Conservation (phyloP, 2,888 invertebrate species). For the Spatulosminthurus flaviceps region DNA sequence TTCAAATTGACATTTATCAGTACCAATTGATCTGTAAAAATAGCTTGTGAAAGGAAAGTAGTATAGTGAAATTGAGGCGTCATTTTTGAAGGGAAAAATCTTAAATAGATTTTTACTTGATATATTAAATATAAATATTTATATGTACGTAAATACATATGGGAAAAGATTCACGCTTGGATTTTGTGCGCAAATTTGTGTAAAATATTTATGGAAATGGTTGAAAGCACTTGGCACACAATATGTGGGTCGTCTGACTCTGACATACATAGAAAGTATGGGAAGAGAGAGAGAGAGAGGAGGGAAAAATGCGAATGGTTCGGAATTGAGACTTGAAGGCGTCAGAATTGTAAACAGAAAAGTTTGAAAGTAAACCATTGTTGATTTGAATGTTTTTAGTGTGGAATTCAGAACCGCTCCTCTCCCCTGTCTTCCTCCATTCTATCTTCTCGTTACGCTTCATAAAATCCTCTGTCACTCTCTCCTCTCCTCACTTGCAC, state of each 20-base stretch:
- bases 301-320: no score
- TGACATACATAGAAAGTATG: not conserved
- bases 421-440: conserved; percentile 2
- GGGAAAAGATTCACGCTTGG: no score
- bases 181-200: no score
- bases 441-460: conserved; percentile 33
- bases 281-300: not conserved
- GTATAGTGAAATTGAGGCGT: no score
- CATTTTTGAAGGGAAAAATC: no score
- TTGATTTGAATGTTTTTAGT: conserved; percentile 18
- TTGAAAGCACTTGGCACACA: not conserved
- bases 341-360: conserved; percentile 7
- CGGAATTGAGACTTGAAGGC: conserved; percentile 10
- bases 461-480: conserved; percentile 37
- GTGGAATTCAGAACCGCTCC: not conserved
- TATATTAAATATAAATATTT: no score
- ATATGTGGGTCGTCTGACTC: not conserved
- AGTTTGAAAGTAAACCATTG: conserved; percentile 13
- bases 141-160: no score
- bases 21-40: no score
- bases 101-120: no score
- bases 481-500: conserved; percentile 4
- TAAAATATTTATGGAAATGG: no score
- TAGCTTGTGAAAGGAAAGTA: no score
- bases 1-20: no score